Base-by-base conservation (phyloP, 2,888 invertebrate species). In the Syritta pipiens region DNA sequence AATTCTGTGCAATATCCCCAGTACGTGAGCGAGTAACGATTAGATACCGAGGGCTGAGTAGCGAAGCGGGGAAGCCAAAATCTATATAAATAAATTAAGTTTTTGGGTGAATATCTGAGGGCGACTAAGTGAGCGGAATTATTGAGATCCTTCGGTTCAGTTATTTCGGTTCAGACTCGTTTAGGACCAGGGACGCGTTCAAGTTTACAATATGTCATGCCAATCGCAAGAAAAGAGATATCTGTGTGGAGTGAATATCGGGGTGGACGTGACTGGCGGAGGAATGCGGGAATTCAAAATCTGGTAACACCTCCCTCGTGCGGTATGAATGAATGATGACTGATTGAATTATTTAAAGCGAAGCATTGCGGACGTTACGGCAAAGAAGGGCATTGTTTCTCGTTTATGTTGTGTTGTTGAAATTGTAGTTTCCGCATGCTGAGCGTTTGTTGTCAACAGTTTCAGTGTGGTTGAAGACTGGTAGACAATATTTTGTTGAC, bases 21-120 rank as follows among this genome's bases (percentile, higher is more conserved):
- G 51, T 74, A 60, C 60, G 67, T 75, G 67, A 74, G 60, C 40
- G 51, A 60, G 19, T 48, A 28, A n/a, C 59, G 51, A 67, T 67
- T 75, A 46, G 60, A 65, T 59, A 14, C 12, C 14, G 6, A 24
- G n/a, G 9, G 53, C 51, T 24, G 26, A 17, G 32, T 7, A 3
- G 37, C 37, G 3, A 28, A 4, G 6, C 30, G 37, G 6, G 19
- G 26, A 60, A 24, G n/a, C 37, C 60, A 44, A 28, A 51, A 53
- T 48, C 60, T 48, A 30, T 62, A 68, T 55, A 62, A 48, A 68
- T 71, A 71, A 71, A 53, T 62, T 44, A 71, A 53, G 55, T 48
- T 48, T 49, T 30, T 46, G 51, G 57, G 14, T 37, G 28, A 37
- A 46, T 49, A 19, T 37, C 55, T 42, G n/a, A 22, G 48, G 42